A percentile compares a stretch with the other conserved stretches of the same genome.
Conservation (phyloP, 2,797 vertebrate genomes). For the Vireo griseus region DNA sequence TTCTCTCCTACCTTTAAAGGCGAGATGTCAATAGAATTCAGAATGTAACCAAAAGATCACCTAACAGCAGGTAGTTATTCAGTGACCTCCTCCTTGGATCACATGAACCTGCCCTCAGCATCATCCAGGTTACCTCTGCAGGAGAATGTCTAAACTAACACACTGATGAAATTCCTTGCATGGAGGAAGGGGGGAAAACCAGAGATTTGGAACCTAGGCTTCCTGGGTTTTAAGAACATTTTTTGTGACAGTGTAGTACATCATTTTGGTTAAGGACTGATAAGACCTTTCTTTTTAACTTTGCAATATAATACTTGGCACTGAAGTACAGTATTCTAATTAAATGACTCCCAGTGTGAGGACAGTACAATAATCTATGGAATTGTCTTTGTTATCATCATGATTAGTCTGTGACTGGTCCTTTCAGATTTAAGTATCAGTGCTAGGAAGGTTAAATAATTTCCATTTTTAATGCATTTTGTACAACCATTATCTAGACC, state of each 20-base stretch:
- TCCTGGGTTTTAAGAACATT: background rate
- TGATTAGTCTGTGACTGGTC: background rate
- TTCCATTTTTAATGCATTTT: background rate
- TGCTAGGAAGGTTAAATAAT: background rate
- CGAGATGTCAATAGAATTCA: background rate
- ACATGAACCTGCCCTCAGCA: background rate
- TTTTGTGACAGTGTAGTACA: background rate
- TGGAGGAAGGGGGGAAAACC: background rate
- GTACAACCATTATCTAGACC: background rate
- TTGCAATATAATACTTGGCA: background rate
- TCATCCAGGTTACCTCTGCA: background rate
- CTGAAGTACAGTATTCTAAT: background rate
- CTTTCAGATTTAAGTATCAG: background rate
- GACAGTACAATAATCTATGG: background rate
- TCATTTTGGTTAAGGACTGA: background rate
- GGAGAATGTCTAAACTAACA: background rate
- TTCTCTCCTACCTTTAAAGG: background rate
- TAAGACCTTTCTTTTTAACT: background rate
- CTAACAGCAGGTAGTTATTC: background rate
- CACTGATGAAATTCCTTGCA: background rate
- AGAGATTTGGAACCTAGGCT: background rate
- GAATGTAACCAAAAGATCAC: background rate
- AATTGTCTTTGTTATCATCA: background rate
- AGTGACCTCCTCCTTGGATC: background rate
- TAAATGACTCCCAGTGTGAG: background rate